phyloP scores from a whole-genome alignment of 2,888 invertebrate genomes.

The Tipula lateralis region DNA sequence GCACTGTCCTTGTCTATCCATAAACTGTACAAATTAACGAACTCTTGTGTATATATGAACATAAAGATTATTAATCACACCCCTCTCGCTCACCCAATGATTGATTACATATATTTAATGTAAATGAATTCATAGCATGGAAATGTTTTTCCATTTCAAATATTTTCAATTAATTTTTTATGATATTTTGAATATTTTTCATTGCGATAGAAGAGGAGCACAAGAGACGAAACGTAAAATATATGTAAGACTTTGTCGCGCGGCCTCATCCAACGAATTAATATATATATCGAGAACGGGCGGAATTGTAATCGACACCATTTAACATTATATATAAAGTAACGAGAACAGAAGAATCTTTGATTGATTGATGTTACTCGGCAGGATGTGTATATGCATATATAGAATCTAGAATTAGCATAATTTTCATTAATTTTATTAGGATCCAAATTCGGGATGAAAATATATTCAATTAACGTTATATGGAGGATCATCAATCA shows the following conservation, averaged over 20 bases:
- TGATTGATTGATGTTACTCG: slow-evolving; percentile 8
- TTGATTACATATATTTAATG: background rate
- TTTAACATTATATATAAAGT: background rate
- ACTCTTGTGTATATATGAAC: background rate
- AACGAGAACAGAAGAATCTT: background rate
- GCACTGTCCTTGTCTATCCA: too few species aligned
- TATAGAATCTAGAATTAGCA: background rate
- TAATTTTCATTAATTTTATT: slow-evolving; percentile 24
- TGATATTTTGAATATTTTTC: background rate
- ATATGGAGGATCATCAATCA: background rate
- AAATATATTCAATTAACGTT: background rate
- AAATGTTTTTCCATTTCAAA: slow-evolving; percentile 11
- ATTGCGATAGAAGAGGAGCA: background rate
- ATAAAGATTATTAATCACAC: background rate
- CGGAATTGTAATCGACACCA: background rate
- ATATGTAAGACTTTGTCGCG: background rate
- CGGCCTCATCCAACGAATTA: background rate
- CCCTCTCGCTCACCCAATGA: background rate
- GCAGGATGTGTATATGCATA: background rate
- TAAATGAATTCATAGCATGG: background rate
- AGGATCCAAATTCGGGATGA: background rate
- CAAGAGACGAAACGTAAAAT: background rate
- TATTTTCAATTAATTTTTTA: slow-evolving; percentile 15
- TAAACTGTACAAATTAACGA: background rate
- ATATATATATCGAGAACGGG: background rate